Evolutionary conservation across 2,888 invertebrate species (phyloP), one percentile per base, ranked within the genome.

Genomic region (Heliconius erato): DNA sequence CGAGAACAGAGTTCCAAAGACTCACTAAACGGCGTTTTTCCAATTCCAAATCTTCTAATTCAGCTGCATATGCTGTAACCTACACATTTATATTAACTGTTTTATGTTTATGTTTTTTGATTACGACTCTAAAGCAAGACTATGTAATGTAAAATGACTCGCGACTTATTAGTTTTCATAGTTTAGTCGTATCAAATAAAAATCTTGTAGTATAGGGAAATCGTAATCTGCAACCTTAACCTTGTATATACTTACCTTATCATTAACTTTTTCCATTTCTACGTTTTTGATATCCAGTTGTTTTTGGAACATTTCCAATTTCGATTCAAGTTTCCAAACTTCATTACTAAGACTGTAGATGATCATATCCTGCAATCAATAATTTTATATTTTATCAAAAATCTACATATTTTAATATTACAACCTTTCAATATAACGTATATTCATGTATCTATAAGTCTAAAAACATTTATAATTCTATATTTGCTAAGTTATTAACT

Each of bases 1-100:
- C 94, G 4, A 98, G 96, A 68, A 98, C 97, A 23, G 97, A 97
- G 89, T 97, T 97, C 98, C 98, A 98, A 11, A 97, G 96, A 87
- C 97, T 97, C 85, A 97, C 96, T 28, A 98, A 93, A 7, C 97
- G 97, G 67, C 97, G 97, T 84, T 98, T 97, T 87, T 98, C 98
- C 76, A 96, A 93, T 87, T 97, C 97, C 77, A 98, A 89, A 35
- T 97, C 97, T 89, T 98, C 97, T 32, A 98, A 92, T 88, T 98
- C 98, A 0, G 97, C 97, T 84, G 97, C 97, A n/a, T 97, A 97
- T 84, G 97, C 96, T 0, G 97, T 96, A 49, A 97, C 96, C 90
- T 97, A 94, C 7, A 69, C 32, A 72, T 59, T 35, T 16, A 65
- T 65, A 28, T 32, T 65, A 26, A 65, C 9, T 23, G 49, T 54